Conservation (phyloP, 1,140 invertebrate species). For the Drosophila sechellia region DNA sequence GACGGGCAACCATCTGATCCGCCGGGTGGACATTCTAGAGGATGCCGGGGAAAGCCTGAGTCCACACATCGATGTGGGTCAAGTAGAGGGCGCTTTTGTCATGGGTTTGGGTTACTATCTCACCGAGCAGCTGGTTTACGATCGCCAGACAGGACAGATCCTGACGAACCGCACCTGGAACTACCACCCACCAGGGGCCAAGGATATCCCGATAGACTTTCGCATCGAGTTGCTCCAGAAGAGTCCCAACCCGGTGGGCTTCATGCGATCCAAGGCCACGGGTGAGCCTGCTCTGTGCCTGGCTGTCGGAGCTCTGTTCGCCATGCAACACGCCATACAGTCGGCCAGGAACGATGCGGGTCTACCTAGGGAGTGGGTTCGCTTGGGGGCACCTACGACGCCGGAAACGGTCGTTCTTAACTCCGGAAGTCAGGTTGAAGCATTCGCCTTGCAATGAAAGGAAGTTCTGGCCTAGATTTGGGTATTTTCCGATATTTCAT, state of each 20-base stretch:
- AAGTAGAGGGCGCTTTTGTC: conserved; percentile 90
- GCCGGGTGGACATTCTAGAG: conserved; percentile 89
- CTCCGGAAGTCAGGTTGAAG: conserved; percentile 50
- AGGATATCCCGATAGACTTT: conserved; percentile 93
- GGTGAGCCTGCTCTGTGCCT: conserved; percentile 93
- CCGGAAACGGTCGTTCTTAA: conserved; percentile 82
- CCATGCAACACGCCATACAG: conserved; percentile 90
- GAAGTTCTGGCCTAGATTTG: not conserved
- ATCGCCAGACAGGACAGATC: conserved; percentile 88
- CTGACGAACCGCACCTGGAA: conserved; percentile 92
- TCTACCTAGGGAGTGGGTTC: conserved; percentile 85
- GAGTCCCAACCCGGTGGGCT: conserved; percentile 88
- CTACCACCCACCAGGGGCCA: conserved; percentile 92
- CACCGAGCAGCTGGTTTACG: conserved; percentile 88
- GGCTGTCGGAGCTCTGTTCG: conserved; percentile 88
- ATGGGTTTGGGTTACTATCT: conserved; percentile 94
- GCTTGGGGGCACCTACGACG: conserved; percentile 85
- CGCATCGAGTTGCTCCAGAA: conserved; percentile 90
- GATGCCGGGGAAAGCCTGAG: conserved; percentile 90
- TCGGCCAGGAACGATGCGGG: conserved; percentile 87
- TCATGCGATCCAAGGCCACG: conserved; percentile 92
- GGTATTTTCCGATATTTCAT: no score
- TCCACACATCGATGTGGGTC: conserved; percentile 91
- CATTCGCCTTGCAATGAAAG: not conserved
- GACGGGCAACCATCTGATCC: conserved; percentile 88